Evolutionary conservation across 2,113 vertebrate species (phyloP).

Genomic region (Pampusana beccarii): DNA sequence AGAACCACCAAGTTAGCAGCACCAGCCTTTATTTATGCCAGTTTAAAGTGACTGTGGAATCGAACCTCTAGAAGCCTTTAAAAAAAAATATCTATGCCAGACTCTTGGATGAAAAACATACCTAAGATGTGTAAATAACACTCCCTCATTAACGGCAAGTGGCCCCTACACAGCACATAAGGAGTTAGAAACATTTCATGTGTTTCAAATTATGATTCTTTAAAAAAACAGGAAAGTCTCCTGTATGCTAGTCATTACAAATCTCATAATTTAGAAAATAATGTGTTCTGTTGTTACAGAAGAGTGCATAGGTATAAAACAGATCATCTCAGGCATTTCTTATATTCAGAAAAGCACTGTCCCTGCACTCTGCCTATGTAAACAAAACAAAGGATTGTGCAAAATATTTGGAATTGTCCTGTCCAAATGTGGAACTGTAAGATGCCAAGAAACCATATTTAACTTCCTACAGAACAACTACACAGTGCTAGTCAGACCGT

Average conservation of each 20-base stretch:
- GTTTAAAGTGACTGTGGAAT: background rate
- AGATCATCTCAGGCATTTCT: background rate
- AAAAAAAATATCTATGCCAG: background rate
- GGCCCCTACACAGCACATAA: background rate
- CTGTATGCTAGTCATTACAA: background rate
- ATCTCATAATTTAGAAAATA: background rate
- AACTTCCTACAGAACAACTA: background rate
- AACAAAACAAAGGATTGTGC: background rate
- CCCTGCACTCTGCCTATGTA: background rate
- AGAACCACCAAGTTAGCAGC: background rate
- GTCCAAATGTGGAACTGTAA: background rate
- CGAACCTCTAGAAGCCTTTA: background rate
- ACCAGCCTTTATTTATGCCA: background rate
- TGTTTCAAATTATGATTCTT: background rate
- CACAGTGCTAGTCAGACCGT: background rate
- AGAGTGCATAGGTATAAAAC: background rate
- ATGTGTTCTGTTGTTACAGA: background rate
- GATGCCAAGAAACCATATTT: background rate
- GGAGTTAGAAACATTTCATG: background rate
- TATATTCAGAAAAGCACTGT: background rate
- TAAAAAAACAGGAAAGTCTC: background rate
- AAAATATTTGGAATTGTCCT: conserved; percentile 10
- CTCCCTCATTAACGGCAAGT: background rate
- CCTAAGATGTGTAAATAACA: background rate
- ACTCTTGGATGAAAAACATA: background rate